A percentile compares a stretch with the other conserved stretches of the same genome.
phyloP scores from a whole-genome alignment of 2,797 vertebrate species.

The Mus spretus region DNA sequence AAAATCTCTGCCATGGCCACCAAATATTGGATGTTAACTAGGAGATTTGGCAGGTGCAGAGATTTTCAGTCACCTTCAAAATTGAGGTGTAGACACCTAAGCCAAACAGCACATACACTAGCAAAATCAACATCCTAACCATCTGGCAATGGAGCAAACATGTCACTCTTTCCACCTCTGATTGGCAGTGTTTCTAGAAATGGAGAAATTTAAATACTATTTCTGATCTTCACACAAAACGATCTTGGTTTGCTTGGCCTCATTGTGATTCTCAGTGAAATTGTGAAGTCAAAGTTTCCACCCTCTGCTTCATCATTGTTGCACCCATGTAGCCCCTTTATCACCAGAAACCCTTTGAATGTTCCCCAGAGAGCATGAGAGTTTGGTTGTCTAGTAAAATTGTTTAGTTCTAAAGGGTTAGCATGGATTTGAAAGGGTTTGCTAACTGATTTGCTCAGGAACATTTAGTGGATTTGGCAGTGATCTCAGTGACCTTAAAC shows the following conservation, averaged over 20 bases:
- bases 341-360: not conserved
- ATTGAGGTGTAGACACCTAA: constrained; percentile 10
- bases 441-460: not conserved
- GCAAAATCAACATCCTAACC: constrained; percentile 60
- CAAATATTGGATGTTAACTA: constrained; percentile 75
- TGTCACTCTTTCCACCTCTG: constrained; percentile 49
- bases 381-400: not conserved
- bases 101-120: constrained; percentile 54
- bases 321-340: not conserved
- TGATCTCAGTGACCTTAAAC: not conserved
- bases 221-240: not conserved
- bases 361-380: not conserved
- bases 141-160: constrained; percentile 56
- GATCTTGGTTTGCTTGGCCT: constrained; percentile 2
- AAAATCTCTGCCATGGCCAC: constrained; percentile 45
- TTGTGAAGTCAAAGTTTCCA: not conserved
- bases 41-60: constrained; percentile 61
- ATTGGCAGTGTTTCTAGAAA: constrained; percentile 62
- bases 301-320: not conserved
- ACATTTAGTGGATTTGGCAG: not conserved
- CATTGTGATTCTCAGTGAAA: constrained; percentile 32
- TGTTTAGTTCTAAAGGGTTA: not conserved
- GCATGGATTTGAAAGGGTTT: not conserved
- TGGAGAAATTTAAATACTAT: constrained; percentile 39
- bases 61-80: constrained; percentile 70